phyloP scores from a whole-genome alignment of 2,797 vertebrate genomes.

The Macropus fuliginosus region DNA sequence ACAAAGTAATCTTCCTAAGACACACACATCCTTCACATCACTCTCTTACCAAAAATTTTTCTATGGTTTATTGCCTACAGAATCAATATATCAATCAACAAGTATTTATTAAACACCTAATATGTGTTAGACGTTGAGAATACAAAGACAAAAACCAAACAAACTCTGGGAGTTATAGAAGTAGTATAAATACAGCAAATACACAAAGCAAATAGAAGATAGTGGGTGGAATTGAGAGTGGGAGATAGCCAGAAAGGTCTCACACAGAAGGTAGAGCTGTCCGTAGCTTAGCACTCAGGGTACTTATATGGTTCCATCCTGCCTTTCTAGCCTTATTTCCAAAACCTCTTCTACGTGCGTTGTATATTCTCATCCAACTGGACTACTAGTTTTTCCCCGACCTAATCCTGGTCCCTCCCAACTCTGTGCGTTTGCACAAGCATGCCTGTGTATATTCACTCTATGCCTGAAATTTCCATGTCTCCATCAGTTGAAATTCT shows the following conservation, averaged over 20 bases:
- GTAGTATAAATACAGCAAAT: not conserved
- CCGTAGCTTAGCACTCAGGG: not conserved
- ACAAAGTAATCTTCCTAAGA: not conserved
- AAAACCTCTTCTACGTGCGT: not conserved
- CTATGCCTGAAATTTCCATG: not conserved
- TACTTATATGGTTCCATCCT: not conserved
- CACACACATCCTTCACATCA: not conserved
- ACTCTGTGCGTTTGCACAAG: not conserved
- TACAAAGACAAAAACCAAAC: not conserved
- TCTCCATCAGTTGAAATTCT: not conserved
- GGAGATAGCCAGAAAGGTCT: not conserved
- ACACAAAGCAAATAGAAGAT: not conserved
- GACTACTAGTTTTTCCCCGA: not conserved
- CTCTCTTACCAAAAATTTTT: not conserved
- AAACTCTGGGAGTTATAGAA: not conserved
- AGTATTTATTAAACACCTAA: not conserved
- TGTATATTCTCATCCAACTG: constrained; percentile 18
- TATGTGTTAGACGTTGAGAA: not conserved
- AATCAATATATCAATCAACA: not conserved
- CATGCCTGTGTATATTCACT: not conserved
- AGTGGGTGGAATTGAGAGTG: not conserved
- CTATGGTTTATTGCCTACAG: not conserved
- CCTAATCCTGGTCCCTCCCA: not conserved
- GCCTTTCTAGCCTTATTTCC: not conserved
- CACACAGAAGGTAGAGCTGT: not conserved